Evolutionary conservation across 1,140 invertebrate species (phyloP).

Genomic region (Papilio polytes): DNA sequence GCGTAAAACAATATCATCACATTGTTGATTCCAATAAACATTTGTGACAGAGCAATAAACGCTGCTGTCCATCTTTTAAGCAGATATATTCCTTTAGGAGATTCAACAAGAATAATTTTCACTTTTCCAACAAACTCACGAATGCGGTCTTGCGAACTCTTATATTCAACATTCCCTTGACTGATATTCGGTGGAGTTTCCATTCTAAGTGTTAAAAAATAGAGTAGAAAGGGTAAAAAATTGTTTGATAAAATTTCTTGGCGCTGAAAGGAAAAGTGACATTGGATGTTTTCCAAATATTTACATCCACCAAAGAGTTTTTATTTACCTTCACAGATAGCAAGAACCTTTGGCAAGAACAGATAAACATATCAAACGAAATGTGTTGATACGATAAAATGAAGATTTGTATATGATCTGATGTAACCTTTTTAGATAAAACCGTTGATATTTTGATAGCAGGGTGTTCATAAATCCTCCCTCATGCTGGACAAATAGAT

Average conservation of each 20-base stretch:
- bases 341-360: background rate
- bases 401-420: background rate
- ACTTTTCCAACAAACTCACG: constrained; percentile 67
- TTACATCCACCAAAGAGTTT: constrained; percentile 4
- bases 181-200: background rate
- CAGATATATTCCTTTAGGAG: constrained; percentile 46
- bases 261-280: constrained; percentile 9
- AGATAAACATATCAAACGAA: constrained; percentile 4
- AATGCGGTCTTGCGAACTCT: constrained; percentile 16
- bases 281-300: constrained; percentile 11
- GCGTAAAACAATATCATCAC: constrained; percentile 55
- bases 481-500: background rate
- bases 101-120: constrained; percentile 66
- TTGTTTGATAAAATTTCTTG: constrained; percentile 11
- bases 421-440: constrained; percentile 16
- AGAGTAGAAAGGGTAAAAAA: background rate
- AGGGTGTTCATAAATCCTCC: background rate
- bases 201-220: constrained; percentile 2
- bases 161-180: constrained; percentile 34
- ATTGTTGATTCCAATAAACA: constrained; percentile 52
- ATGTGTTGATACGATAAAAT: constrained; percentile 2
- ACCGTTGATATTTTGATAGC: background rate
- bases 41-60: constrained; percentile 49
- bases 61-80: constrained; percentile 51
- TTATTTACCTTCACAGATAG: background rate